phyloP scores from a whole-genome alignment of 1,140 invertebrate genomes.

The Drosophila nannoptera region DNA sequence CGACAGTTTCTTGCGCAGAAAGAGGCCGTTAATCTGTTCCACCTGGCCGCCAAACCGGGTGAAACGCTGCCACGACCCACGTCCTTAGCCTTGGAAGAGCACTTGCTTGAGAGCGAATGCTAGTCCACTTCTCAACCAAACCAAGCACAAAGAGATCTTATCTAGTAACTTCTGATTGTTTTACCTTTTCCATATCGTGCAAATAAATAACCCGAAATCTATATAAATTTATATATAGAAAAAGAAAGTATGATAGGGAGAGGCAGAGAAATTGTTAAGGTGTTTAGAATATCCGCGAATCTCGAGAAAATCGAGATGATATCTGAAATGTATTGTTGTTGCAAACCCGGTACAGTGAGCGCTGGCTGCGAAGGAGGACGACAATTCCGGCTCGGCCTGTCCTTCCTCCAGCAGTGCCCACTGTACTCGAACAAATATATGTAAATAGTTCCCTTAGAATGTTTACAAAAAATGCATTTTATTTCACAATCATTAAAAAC shows the following conservation, averaged over 20 bases:
- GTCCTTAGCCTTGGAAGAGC: conserved; percentile 44
- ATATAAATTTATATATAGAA: neutral
- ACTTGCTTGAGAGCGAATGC: conserved; percentile 75
- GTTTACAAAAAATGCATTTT: conserved; percentile 29
- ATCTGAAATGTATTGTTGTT: too few species aligned
- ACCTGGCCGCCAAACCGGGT: conserved; percentile 52
- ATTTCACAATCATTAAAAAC: conserved; percentile 48
- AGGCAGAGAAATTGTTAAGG: too few species aligned
- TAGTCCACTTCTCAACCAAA: too few species aligned
- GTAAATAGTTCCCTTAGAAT: neutral
- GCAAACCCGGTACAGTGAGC: too few species aligned
- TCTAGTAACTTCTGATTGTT: conserved; percentile 26
- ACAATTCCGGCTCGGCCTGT: neutral
- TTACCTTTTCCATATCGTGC: conserved; percentile 19
- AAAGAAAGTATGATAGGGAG: neutral
- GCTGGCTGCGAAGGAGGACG: neutral
- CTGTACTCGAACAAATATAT: neutral
- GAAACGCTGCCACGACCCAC: conserved; percentile 18
- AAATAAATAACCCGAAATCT: neutral
- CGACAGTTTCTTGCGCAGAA: conserved; percentile 76
- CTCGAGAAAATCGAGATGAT: too few species aligned
- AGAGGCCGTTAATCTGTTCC: conserved; percentile 70
- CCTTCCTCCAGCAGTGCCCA: neutral
- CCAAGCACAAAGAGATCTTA: conserved; percentile 18
- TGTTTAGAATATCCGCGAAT: too few species aligned